Conservation (phyloP, 2,888 invertebrate genomes). For the Cephus pygmeus region DNA sequence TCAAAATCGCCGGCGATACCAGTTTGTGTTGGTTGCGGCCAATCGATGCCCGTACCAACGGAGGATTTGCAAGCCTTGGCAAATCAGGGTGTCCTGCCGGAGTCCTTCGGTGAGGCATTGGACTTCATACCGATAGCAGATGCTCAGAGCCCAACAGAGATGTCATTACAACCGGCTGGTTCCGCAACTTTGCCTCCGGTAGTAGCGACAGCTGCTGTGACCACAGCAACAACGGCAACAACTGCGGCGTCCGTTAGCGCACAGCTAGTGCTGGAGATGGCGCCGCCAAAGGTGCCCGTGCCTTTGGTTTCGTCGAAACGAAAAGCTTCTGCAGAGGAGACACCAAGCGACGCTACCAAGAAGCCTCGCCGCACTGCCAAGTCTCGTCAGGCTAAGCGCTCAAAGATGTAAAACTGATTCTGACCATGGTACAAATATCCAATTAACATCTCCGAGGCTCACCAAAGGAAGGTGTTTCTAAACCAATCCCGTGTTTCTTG, state of each 20-base stretch:
- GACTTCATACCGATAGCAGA: conserved; percentile 66
- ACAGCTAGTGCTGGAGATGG: conserved; percentile 47
- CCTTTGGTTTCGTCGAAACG: conserved; percentile 54
- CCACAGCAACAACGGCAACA: conserved; percentile 26
- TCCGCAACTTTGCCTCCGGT: neutral
- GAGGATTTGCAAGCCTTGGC: conserved; percentile 73
- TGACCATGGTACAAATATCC: conserved; percentile 56
- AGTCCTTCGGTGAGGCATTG: conserved; percentile 65
- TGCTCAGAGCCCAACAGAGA: conserved; percentile 55
- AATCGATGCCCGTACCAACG: conserved; percentile 69
- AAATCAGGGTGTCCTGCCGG: conserved; percentile 72
- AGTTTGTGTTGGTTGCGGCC: conserved; percentile 81
- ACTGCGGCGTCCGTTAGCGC: conserved; percentile 22
- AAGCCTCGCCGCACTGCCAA: conserved; percentile 58
- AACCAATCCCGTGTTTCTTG: neutral
- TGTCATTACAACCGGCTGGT: conserved; percentile 33
- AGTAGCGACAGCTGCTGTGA: conserved; percentile 12
- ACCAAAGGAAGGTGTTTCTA: neutral
- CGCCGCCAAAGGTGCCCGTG: conserved; percentile 57
- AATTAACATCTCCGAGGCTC: conserved; percentile 34
- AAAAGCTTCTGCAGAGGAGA: conserved; percentile 50
- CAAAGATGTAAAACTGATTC: conserved; percentile 56
- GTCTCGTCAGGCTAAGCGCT: conserved; percentile 61
- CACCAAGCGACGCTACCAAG: conserved; percentile 45
- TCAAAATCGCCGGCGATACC: conserved; percentile 86